Base-by-base conservation (phyloP, 2,113 vertebrate species). In the Speoplatyrhinus poulsoni region DNA sequence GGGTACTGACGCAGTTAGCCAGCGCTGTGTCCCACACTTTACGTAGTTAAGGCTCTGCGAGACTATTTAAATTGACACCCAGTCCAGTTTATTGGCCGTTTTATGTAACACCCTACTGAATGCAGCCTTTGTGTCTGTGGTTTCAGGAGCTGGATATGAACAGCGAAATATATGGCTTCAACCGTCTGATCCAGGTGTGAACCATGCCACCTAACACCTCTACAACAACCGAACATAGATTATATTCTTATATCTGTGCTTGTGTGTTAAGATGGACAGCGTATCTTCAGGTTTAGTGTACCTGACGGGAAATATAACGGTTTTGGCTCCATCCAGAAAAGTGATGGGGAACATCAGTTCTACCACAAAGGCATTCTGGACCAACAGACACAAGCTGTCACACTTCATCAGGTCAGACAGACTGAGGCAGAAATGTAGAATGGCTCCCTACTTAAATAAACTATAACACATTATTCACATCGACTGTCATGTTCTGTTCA, bases 121-220 rank as follows among this genome's bases (percentile, higher is more conserved):
- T 47, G 41, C 50, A 2, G 13, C 15, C 12, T 55, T 57, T 72
- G 32, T 64, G 8, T 67, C 12, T 79, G 26, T 80, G 15, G 81
- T 52, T 82, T 3, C 69, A 99, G 97, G 96, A 98, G 78, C 79
- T 99, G 79, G 92, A 92, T 62, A 80, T 90, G 70, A 93, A 93
- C 69, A 67, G 67, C 4, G 73, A 91, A 19, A 88, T 95, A 7
- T 76, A 52, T 0, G 7, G 12, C 26, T 97, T 97, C 82, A 88
- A 87, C 1, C 3, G 60, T 16, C 91, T 93, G 89, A 70, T 92
- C 53, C 90, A 94, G 93, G 96, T 91, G 79, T 75, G 36, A 13
- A 13, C 52, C 12, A 53, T 53, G n/a, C 15, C 49, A 52, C 13
- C 49, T 15, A 52, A 41, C 36, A 41, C 5, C 36, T 41, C 36